Base-by-base conservation (phyloP, 2,888 invertebrate species). In the Tenthredo livida region DNA sequence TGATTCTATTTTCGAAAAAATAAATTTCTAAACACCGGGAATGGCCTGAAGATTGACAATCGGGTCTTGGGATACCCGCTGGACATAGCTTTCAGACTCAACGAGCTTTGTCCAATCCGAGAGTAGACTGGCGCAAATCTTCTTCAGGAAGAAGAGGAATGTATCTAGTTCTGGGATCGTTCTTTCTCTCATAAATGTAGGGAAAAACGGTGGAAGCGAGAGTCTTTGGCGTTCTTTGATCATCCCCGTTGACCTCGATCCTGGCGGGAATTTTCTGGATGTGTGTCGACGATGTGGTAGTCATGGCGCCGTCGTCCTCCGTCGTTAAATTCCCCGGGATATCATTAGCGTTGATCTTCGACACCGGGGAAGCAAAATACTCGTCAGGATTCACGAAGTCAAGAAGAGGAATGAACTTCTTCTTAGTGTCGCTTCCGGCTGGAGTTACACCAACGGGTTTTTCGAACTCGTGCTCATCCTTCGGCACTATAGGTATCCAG, bases 121-220 rank as follows among this genome's bases (percentile, higher is more conserved):
- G 40, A 61, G 29, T 33, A 61, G 86, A 86, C n/a, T 87, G 33
- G 17, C 88, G 87, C 75, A 93, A 87, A 50, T 93, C 93, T 58
- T 92, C 92, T 33, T 91, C 90, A 0, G 92, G 91, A 40, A 92
- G 88, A 65, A 93, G 84, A n/a, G 93, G 93, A 85, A 93, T 93
- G 80, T 93, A 93, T 58, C 92, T 91, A n/a, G 93, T 93, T 82
- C 90, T 89, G 0, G 91, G 91, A 87, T 93, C 92, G 33, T 90
- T 91, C 78, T 90, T 90, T n/a, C 90, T 90, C 65, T 93, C 93
- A 85, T 93, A 93, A 4, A 91, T 91, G 85, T 93, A 93, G 1
- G 93, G 93, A 84, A 93, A 93, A 4, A 91, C 88, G 86, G 92
- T 90, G 2, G 91, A 86, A 17, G 86, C 78, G 43, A 86, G 21